Percentiles rank a stretch among this genome's conserved stretches.
Evolutionary conservation across 2,888 invertebrate species (phyloP).

Genomic region (Plebejus argus): DNA sequence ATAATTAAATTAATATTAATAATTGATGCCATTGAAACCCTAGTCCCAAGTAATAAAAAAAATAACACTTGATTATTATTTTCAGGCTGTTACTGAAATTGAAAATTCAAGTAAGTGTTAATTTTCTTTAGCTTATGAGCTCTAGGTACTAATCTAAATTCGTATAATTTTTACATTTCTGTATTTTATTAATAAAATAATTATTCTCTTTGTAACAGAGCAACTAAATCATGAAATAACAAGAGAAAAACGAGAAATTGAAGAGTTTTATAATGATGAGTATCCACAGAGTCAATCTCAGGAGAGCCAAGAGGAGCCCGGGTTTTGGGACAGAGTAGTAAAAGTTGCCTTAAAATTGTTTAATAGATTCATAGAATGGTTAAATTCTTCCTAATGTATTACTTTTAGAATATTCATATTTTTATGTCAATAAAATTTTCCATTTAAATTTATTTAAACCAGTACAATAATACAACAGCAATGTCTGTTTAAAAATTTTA

Average conservation of each 20-base stretch:
- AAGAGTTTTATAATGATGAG: conserved; percentile 63
- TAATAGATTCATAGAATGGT: conserved; percentile 70
- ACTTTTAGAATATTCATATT: neutral
- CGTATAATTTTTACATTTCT: neutral
- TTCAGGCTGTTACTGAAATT: conserved; percentile 28
- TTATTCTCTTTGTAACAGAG: neutral
- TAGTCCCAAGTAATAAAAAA: neutral
- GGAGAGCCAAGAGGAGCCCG: conserved; percentile 62
- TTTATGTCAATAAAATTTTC: neutral
- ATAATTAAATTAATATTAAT: conserved; percentile 25
- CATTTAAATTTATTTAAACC: neutral
- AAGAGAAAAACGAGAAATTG: conserved; percentile 62
- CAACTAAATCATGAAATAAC: neutral
- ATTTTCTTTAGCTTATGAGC: neutral
- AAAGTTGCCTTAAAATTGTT: conserved; percentile 71
- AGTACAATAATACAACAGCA: neutral
- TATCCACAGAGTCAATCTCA: conserved; percentile 53
- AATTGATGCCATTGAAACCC: neutral
- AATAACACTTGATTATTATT: neutral
- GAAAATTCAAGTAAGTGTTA: conserved; percentile 41
- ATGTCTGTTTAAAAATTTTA: neutral
- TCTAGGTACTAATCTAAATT: neutral
- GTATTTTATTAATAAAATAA: neutral
- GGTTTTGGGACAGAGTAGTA: conserved; percentile 73
- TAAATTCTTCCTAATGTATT: conserved; percentile 55